Evolutionary conservation across 2,888 invertebrate genomes (phyloP), one percentile per base, ranked within the genome.

Genomic region (Apantesis nais): DNA sequence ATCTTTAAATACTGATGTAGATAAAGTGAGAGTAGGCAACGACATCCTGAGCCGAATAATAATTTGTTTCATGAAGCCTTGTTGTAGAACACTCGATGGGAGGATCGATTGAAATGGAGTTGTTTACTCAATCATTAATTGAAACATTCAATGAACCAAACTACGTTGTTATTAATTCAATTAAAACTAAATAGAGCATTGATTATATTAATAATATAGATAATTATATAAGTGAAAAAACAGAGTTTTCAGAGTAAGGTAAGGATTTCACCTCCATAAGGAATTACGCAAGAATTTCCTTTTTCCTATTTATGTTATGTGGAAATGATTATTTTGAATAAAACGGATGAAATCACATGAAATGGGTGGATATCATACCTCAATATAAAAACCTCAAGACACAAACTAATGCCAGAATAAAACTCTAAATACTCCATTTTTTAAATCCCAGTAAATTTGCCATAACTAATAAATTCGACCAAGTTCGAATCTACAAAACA

Each of bases 201-300:
- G 34, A 34, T 5, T 2, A 34, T 34, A 34, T 5, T 34, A 34
- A 34, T 4, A 34, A 34, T n/a, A n/a, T n/a, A n/a, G n/a, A n/a
- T n/a, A n/a, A n/a, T n/a, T n/a, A n/a, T n/a, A n/a, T n/a, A n/a
- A n/a, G n/a, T n/a, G n/a, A n/a, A n/a, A n/a, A n/a, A n/a, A n/a
- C n/a, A n/a, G n/a, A n/a, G n/a, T n/a, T n/a, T n/a, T n/a, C n/a
- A 12, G 11, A 11, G 11, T 7, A 11, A 8, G 3, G 3, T 0
- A n/a, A 52, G 11, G n/a, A 9, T 52, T 52, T 52, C n/a, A 2
- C n/a, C n/a, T 12, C 12, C 2, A n/a, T 52, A 52, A 2, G n/a
- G 9, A 55, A 55, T 9, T 2, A 25, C 12, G 4, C 12, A 34
- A 34, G 5, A 55, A 25, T 12, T 25, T 12, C 14, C 25, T 55